Base-by-base conservation (phyloP, 2,797 vertebrate species). In the Rallus crepitans region DNA sequence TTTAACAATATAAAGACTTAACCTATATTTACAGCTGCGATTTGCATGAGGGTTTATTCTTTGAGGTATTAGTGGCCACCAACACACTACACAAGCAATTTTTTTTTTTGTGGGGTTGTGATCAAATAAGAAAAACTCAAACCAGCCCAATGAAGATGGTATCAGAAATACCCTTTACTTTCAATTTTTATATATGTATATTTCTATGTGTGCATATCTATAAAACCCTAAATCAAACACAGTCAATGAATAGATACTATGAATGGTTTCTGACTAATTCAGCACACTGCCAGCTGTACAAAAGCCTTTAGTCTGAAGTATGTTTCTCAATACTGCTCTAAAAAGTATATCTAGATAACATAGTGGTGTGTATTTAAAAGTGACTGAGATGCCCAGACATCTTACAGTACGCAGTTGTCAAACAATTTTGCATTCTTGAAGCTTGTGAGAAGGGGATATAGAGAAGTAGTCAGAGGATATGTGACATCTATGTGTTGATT, bases 1-100 rank as follows among this genome's bases (percentile, higher is more conserved):
- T 95, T 93, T 78, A 88, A 91, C 42, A 85, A 75, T 89, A 77
- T 69, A 84, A 91, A 77, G 84, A 88, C 92, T 95, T 95, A 92
- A 84, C 80, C 87, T 91, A 76, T 93, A 95, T 96, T 97, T 91
- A 89, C 72, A 89, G 55, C 63, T 90, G 45, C 37, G 70, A 91
- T 94, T 94, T 96, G 33, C 39, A 42, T 78, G 69, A 59, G 27
- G 50, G 10, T 80, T 92, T 94, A 86, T 94, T 94, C 52, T 50
- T 19, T 66, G 60, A 48, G 30, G 31, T 89, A 95, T 93, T 94
- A 92, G 55, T 70, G 56, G 35, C 55, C 45, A 39, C 45, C 50
- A 23, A 84, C 69, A 75, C 65, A 31, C 20, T 86, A 59, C 19
- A 33, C 33, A 13, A n/a, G 12, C 27, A 50, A 20, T 20, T 39